Evolutionary conservation across 2,797 vertebrate species (phyloP).

Genomic region (Lagorchestes hirsutus): DNA sequence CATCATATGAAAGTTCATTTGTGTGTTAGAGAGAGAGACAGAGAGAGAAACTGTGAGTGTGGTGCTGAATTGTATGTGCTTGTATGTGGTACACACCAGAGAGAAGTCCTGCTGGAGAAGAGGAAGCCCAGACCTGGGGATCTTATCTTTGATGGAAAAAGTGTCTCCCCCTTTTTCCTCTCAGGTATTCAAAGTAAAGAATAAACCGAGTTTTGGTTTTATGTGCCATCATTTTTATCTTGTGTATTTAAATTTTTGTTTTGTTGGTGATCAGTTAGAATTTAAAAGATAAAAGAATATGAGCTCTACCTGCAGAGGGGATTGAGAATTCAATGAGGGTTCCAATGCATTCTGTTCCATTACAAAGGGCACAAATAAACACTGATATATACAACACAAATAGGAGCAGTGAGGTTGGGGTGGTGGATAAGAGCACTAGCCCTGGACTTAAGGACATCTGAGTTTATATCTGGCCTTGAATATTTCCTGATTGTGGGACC

Average conservation of each 20-base stretch:
- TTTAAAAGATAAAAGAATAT: neutral
- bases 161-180: neutral
- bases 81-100: too few relatives aligned
- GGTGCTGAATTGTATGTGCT: too few relatives aligned
- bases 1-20: neutral
- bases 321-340: neutral
- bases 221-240: neutral
- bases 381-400: neutral
- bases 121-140: neutral
- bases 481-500: neutral
- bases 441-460: neutral
- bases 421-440: neutral
- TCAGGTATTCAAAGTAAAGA: neutral
- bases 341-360: neutral
- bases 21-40: too few relatives aligned
- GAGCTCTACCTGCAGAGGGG: neutral
- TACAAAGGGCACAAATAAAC: neutral
- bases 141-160: neutral
- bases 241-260: neutral
- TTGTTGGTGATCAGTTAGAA: neutral
- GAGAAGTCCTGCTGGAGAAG: too few relatives aligned
- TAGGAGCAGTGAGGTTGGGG: neutral
- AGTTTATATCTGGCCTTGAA: neutral
- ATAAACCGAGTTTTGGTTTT: neutral
- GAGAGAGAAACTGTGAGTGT: too few relatives aligned